Evolutionary conservation across 2,888 invertebrate species (phyloP), one percentile per base, ranked within the genome.

Genomic region (Agrilus cyanescens): DNA sequence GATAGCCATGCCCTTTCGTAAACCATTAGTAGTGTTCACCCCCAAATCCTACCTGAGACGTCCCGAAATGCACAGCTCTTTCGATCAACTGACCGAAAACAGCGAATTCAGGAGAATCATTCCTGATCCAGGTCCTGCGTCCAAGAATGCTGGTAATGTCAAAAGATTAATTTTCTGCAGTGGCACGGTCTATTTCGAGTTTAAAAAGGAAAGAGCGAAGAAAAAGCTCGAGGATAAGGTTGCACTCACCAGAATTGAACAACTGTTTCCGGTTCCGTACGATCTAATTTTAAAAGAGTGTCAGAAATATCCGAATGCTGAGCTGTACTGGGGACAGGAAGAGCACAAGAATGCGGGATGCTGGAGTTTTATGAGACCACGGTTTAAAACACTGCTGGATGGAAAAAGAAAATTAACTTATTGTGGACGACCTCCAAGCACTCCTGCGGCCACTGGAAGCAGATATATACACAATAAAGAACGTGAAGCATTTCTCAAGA

Each of bases 11-110:
- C 94, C 96, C 2, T 98, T 99, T 84, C 84, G 98, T 59, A 98
- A 98, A 71, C 97, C 98, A 33, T 76, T 97, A 56, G 84, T 99
- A 57, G 69, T 97, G 40, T 90, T 97, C 85, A 93, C 96, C 45
- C 98, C 98, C 48, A 99, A 99, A 71, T 94, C 93, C 33, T 72
- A 98, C 61, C 76, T 99, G 56, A 80, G 98, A 55, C 94, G 94
- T 62, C 96, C 96, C 8, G 91, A 95, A 67, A 91, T 91, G 46
- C 83, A 83, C 61, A 95, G 95, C 40, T 85, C 85, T 49, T 94
- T 98, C 65, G 90, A 91, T 61, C 83, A 91, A 43, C 96, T 98
- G 93, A 69, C 73, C 40, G 85, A 88, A 45, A 78, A 82, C 48
- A 90, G 89, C 18, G 77, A 78, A 55, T 90, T 91, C 68, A 73